Conservation (phyloP, 2,888 invertebrate species). For the Microplitis manilae region DNA sequence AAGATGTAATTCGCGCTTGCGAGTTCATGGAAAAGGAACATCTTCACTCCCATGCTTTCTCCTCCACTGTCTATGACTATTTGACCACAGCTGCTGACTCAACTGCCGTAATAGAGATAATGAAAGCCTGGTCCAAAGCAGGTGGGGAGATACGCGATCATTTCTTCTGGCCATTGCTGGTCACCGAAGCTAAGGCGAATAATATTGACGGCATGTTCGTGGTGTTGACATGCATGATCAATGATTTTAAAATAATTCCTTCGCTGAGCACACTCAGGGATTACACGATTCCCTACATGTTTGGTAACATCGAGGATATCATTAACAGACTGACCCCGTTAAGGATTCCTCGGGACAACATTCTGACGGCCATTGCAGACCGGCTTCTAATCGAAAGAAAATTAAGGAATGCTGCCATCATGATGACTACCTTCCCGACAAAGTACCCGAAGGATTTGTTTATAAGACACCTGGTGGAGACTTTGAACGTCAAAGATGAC, state of each 20-base stretch:
- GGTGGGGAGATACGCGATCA: constrained; percentile 82
- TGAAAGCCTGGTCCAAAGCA: constrained; percentile 77
- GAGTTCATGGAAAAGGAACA: neutral
- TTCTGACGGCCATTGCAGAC: constrained; percentile 36
- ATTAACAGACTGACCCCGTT: constrained; percentile 18
- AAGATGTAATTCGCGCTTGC: neutral
- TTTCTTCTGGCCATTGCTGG: constrained; percentile 89
- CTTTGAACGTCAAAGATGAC: constrained; percentile 51
- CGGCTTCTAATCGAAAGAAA: constrained; percentile 46
- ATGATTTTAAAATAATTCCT: constrained; percentile 75
- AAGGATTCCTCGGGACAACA: constrained; percentile 10
- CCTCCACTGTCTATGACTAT: neutral
- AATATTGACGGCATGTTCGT: constrained; percentile 77
- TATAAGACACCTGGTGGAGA: constrained; percentile 42
- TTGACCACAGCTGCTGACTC: neutral
- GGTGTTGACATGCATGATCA: constrained; percentile 78
- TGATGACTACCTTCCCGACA: constrained; percentile 39
- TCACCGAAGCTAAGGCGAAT: constrained; percentile 75
- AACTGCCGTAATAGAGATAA: constrained; percentile 73
- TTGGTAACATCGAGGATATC: constrained; percentile 41
- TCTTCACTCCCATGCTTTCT: neutral
- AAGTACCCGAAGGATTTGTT: constrained; percentile 38
- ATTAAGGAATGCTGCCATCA: constrained; percentile 45
- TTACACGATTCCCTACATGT: constrained; percentile 82
- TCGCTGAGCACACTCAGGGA: constrained; percentile 81